phyloP scores from a whole-genome alignment of 2,888 invertebrate species.

The Liposcelis brunnea region DNA sequence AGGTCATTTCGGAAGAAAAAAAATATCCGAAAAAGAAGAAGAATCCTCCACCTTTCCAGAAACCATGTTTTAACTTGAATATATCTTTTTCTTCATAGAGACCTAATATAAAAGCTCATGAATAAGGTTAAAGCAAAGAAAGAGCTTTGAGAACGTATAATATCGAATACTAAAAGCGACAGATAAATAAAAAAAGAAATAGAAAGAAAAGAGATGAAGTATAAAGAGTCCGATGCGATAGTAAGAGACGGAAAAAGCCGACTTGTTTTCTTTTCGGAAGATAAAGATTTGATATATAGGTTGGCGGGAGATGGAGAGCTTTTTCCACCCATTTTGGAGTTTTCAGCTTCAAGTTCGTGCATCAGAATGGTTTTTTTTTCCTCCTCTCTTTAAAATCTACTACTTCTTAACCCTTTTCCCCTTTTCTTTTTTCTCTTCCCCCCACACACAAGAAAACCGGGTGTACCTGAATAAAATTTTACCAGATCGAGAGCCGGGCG shows the following conservation, averaged over 20 bases:
- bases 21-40: not conserved
- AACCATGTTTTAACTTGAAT: not conserved
- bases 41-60: not conserved
- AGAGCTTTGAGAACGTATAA: not conserved
- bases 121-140: conserved; percentile 3
- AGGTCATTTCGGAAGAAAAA: not conserved
- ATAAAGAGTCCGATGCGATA: not conserved
- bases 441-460: too few relatives aligned
- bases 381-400: too few relatives aligned
- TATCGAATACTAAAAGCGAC: conserved; percentile 2
- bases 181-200: conserved; percentile 8
- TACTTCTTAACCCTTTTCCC: too few relatives aligned
- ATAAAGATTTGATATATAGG: conserved; percentile 9
- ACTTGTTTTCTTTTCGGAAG: conserved; percentile 8
- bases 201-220: conserved; percentile 8
- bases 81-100: not conserved
- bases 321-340: too few relatives aligned
- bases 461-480: too few relatives aligned
- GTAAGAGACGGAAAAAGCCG: conserved; percentile 1
- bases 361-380: too few relatives aligned
- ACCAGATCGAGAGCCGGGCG: too few relatives aligned
- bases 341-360: too few relatives aligned
- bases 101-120: conserved; percentile 3
- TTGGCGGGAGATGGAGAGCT: not conserved
- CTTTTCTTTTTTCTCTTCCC: too few relatives aligned